phyloP scores from a whole-genome alignment of 2,797 vertebrate genomes.

The Psittacula echo region DNA sequence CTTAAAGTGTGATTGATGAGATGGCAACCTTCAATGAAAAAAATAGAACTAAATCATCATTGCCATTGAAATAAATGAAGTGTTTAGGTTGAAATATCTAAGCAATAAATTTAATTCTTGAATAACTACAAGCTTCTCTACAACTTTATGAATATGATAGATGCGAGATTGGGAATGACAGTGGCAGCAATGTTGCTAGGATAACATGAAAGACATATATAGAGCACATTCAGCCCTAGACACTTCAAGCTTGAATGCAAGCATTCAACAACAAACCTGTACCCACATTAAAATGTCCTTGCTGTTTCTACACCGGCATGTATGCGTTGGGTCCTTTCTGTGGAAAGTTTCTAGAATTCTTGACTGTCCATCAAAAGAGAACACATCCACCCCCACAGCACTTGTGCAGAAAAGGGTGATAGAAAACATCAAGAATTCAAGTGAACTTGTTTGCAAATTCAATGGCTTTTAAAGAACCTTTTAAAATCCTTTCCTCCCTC shows the following conservation, averaged over 20 bases:
- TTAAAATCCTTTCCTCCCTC: background rate
- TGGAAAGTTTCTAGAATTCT: background rate
- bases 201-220: background rate
- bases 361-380: background rate
- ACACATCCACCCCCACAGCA: rapidly evolving
- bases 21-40: background rate
- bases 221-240: background rate
- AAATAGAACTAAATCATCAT: background rate
- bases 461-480: background rate
- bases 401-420: background rate
- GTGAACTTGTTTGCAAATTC: background rate
- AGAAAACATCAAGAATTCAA: background rate
- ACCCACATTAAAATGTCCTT: background rate
- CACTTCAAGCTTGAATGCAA: background rate
- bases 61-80: background rate
- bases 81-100: background rate
- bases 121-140: background rate
- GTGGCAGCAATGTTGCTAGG: background rate
- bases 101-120: background rate
- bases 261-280: background rate
- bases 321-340: background rate
- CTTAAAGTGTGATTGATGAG: background rate
- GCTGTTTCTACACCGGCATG: rapidly evolving
- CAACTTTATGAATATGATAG: background rate
- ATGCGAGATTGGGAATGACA: background rate